Evolutionary conservation across 2,113 vertebrate genomes (phyloP).

Genomic region (Pan paniscus): DNA sequence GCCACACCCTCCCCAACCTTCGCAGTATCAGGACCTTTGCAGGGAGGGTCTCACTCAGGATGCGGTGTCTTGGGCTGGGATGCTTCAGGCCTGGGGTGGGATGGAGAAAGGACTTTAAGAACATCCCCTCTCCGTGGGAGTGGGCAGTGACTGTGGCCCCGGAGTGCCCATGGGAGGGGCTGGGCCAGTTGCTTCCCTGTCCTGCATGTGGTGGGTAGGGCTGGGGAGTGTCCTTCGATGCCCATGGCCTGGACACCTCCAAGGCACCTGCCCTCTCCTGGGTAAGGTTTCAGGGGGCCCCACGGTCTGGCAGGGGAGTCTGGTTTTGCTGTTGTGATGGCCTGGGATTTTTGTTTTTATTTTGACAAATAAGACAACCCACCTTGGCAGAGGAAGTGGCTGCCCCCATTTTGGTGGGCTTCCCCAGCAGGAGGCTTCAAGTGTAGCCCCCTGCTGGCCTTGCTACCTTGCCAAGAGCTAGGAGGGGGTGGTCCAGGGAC

Average conservation of each 20-base stretch:
- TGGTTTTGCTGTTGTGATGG: neutral
- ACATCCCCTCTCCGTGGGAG: accelerated
- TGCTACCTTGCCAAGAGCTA: neutral
- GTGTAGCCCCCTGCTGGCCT: neutral
- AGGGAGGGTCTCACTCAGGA: neutral
- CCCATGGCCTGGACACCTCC: neutral
- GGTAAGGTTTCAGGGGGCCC: neutral
- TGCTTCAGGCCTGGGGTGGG: neutral
- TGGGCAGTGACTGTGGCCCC: too few relatives aligned
- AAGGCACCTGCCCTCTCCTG: neutral
- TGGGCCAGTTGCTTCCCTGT: neutral
- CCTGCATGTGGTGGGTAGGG: neutral
- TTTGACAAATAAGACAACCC: neutral
- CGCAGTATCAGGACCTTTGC: neutral
- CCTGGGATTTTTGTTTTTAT: neutral
- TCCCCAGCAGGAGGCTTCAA: neutral
- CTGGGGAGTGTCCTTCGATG: neutral
- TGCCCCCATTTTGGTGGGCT: neutral
- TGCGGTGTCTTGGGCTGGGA: neutral
- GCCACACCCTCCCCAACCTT: neutral
- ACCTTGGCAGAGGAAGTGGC: neutral
- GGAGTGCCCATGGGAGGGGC: neutral
- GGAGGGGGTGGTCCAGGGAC: neutral
- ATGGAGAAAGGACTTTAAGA: neutral
- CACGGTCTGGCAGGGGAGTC: neutral